These are phyloP conservation scores for Hyaena hyaena DNA, from an alignment of 2,113 vertebrate genomes.

Conservation along the genomic window DNA sequence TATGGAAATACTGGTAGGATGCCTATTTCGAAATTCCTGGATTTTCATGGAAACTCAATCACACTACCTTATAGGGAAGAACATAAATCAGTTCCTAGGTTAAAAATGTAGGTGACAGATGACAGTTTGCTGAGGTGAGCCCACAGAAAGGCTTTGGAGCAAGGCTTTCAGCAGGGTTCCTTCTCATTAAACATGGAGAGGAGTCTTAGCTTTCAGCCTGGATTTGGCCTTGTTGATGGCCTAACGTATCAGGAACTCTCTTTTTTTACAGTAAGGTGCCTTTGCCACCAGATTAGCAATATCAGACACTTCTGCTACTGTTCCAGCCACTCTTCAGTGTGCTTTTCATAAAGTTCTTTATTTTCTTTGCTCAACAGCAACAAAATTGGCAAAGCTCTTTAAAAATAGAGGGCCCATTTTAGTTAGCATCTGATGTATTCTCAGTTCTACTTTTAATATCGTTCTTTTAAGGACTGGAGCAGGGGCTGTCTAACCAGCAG, in stretches of 20 bases:
- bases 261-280: background rate
- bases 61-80: background rate
- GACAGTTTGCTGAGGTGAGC: background rate
- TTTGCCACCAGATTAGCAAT: background rate
- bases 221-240: background rate
- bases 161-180: background rate
- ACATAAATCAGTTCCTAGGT: background rate
- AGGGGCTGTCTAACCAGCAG: background rate
- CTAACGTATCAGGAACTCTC: background rate
- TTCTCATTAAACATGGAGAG: background rate
- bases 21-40: background rate
- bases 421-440: background rate
- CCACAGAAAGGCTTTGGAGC: background rate
- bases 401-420: conserved; percentile 30
- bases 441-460: conserved; percentile 30
- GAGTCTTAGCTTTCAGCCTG: background rate
- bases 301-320: background rate
- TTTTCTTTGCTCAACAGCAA: conserved; percentile 20
- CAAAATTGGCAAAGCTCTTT: conserved; percentile 32
- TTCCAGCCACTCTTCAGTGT: background rate
- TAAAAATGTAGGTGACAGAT: conserved; percentile 10
- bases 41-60: conserved; percentile 27
- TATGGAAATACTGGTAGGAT: conserved; percentile 33
- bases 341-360: background rate
- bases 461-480: background rate